phyloP scores from a whole-genome alignment of 2,113 vertebrate species.

The Pavo muticus region DNA sequence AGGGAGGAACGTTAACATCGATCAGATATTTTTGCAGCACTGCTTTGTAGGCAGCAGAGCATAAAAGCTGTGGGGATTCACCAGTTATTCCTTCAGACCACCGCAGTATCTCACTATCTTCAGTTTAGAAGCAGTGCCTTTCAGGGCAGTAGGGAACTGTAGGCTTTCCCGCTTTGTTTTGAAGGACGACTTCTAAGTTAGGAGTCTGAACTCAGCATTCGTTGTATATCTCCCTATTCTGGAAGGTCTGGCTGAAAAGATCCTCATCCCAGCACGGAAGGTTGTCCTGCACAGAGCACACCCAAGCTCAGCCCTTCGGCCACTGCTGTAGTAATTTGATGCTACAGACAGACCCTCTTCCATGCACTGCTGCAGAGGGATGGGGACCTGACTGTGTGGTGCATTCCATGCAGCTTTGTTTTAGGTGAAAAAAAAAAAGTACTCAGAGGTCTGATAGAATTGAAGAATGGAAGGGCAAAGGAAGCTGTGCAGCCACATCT shows the following conservation, averaged over 20 bases:
- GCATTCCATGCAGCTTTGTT: not conserved
- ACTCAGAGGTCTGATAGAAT: not conserved
- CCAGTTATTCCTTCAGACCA: not conserved
- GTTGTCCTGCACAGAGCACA: not conserved
- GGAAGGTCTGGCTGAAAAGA: not conserved
- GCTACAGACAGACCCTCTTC: not conserved
- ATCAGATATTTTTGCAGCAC: not conserved
- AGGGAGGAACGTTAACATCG: not conserved
- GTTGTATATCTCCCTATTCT: not conserved
- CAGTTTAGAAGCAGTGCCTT: not conserved
- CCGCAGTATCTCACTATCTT: accelerated
- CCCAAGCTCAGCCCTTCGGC: not conserved
- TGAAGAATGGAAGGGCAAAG: not conserved
- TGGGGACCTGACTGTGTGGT: not conserved
- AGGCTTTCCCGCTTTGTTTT: not conserved
- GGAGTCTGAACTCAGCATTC: not conserved
- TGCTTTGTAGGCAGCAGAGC: not conserved
- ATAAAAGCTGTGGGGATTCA: not conserved
- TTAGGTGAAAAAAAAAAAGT: not conserved
- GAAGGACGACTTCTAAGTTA: not conserved
- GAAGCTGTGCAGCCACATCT: not conserved
- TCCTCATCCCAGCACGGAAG: not conserved
- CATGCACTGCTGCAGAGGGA: not conserved
- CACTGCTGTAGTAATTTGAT: not conserved
- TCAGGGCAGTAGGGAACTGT: not conserved